Base-by-base conservation (phyloP, 2,113 vertebrate genomes). In the Odontophorus gujanensis region DNA sequence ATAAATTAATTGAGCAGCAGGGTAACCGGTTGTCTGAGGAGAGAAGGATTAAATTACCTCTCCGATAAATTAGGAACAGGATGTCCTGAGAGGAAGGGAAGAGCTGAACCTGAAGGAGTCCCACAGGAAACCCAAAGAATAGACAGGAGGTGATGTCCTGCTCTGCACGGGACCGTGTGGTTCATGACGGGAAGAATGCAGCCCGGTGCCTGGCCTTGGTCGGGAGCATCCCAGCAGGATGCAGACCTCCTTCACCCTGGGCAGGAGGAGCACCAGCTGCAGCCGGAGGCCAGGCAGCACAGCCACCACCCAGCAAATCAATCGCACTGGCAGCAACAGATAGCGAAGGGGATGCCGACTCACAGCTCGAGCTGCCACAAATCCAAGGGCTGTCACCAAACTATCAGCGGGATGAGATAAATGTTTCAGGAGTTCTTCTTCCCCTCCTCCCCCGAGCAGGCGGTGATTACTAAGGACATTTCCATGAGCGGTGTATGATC, bases 391-490 rank as follows among this genome's bases (percentile, higher is more conserved):
- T 92, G 69, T 87, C 93, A 78, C 80, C 48, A 28, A 62, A 89
- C 30, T 40, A 69, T 36, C 68, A 26, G 24, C 3, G 32, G 90
- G 90, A 92, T 19, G 96, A 96, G 95, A 81, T 36, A 93, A 94
- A 95, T 4, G 7, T 91, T 85, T n/a, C 95, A 82, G 91, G 63
- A 95, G 69, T 8, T 6, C 66, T 63, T 89, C 6, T 2, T 69
- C 57, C 58, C 69, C 81, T 96, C 87, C 89, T 96, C 87, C 93
- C 80, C 78, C 8, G 58, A 88, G 95, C 81, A 94, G 79, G 63
- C 92, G 81, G 95, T 80, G 96, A 98, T 97, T 97, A 96, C 91
- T 91, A 75, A 96, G 95, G 92, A 96, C 95, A 96, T 97, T 97
- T 97, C 94, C 95, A 95, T 95, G 95, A 97, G 84, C 38, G 1